Conservation (phyloP, 2,113 vertebrate species). For the Cyphomyrus discorhynchus region DNA sequence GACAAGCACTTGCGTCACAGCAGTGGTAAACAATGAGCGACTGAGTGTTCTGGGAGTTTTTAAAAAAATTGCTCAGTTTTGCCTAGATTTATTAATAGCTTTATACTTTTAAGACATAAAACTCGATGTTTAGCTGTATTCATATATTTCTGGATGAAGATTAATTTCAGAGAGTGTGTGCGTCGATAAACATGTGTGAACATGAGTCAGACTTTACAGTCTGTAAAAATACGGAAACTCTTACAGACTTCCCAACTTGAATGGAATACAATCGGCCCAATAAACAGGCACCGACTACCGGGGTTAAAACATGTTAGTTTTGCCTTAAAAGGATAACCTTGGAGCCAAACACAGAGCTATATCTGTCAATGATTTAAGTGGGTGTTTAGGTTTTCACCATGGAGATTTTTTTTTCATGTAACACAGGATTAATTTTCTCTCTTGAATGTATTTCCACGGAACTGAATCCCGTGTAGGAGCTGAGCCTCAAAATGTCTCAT, state of each 20-base stretch:
- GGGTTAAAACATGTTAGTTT: neutral
- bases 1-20: neutral
- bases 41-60: neutral
- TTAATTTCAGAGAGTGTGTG: neutral
- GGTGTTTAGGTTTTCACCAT: conserved; percentile 1
- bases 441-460: conserved; percentile 15
- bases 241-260: neutral
- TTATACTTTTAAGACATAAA: neutral
- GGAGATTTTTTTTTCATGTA: conserved; percentile 15
- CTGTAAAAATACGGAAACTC: neutral
- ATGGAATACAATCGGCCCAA: conserved; percentile 1
- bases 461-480: neutral
- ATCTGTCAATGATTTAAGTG: conserved; percentile 3
- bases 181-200: conserved; percentile 1
- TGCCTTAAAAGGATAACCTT: conserved; percentile 5
- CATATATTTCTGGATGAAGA: neutral
- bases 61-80: neutral
- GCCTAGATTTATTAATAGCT: neutral
- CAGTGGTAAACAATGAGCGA: neutral
- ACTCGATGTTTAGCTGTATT: conserved; percentile 1
- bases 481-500: conserved; percentile 18
- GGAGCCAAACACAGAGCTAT: conserved; percentile 7
- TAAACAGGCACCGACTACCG: neutral
- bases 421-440: conserved; percentile 20
- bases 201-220: neutral